Base-by-base conservation (phyloP, 2,113 vertebrate genomes). In the Maccullochella peelii region DNA sequence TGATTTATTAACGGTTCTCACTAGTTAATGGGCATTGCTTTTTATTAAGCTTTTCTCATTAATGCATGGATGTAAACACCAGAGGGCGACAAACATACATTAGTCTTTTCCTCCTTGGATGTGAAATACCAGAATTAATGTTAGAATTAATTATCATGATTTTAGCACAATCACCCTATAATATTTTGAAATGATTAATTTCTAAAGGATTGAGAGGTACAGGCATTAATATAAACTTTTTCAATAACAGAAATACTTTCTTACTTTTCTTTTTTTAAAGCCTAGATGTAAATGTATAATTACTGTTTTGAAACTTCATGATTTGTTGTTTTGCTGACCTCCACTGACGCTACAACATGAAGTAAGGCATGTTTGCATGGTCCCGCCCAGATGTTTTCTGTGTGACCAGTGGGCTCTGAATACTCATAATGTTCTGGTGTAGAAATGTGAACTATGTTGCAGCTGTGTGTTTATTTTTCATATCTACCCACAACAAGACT, bases 391-490 rank as follows among this genome's bases (percentile, higher is more conserved):
- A 75, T 74, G 67, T 77, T 88, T 73, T 49, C 59, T 54, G 16
- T 25, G 36, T 87, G 44, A 82, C 77, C 72, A 82, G 30, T 15
- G 21, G 27, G 18, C 27, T 38, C 62, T 58, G 54, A 87, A 69
- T 38, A 61, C 52, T 83, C 58, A 73, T 62, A 16, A 69, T 68
- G 36, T 23, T 38, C 69, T 27, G 14, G n/a, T 81, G 73, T 27
- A 55, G 40, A 82, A 73, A 86, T 80, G 50, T 77, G 50, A 73
- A 21, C 30, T 54, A 87, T 91, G 75, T 85, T 73, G 59, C 84
- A 90, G 21, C 55, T 47, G n/a, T 50, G 73, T 83, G 78, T 80
- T 85, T 73, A 76, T 86, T 89, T 79, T 67, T 70, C 81, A 68
- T 44, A 63, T 81, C 8, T 58, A 16, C 54, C 14, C 65, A 38